These are phyloP conservation scores for Dasypogon diadema DNA, from an alignment of 2,888 invertebrate genomes.

Conservation along the genomic window DNA sequence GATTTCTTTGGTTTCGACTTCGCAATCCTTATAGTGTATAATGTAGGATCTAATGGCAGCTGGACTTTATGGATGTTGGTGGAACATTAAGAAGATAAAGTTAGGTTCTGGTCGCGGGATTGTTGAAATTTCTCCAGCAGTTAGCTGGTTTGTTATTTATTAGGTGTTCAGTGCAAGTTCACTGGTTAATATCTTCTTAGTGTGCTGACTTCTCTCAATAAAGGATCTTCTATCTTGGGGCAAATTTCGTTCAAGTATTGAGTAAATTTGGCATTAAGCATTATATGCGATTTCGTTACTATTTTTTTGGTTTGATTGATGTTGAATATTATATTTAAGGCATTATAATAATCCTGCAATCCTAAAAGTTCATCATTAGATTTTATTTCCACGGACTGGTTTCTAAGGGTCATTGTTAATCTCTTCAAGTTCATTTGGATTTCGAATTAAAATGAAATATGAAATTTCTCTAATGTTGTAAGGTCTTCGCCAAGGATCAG, in stretches of 20 bases:
- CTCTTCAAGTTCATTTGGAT: conserved; percentile 52
- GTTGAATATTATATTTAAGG: conserved; percentile 13
- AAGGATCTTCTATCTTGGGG: background rate
- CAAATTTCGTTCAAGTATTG: conserved; percentile 38
- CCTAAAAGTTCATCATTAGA: conserved; percentile 44
- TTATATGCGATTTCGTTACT: background rate
- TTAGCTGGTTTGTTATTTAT: conserved; percentile 31
- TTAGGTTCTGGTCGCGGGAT: conserved; percentile 44
- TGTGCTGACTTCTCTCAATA: background rate
- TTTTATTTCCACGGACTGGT: conserved; percentile 47
- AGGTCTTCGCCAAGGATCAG: too few species aligned
- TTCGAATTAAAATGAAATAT: too few species aligned
- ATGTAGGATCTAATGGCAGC: conserved; percentile 5
- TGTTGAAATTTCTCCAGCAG: background rate
- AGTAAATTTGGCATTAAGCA: background rate
- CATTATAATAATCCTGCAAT: background rate
- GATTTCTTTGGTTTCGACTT: background rate
- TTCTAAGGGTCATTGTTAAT: conserved; percentile 46
- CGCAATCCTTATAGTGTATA: background rate
- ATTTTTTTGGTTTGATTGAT: conserved; percentile 6
- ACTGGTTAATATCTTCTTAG: background rate
- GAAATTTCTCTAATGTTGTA: too few species aligned
- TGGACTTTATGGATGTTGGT: conserved; percentile 17
- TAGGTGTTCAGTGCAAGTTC: conserved; percentile 7
- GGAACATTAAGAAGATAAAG: conserved; percentile 20